Evolutionary conservation across 92 coral and sea anemone species (phyloP), one percentile per base, ranked within the genome.

Genomic region (Epizoanthus fatuus): DNA sequence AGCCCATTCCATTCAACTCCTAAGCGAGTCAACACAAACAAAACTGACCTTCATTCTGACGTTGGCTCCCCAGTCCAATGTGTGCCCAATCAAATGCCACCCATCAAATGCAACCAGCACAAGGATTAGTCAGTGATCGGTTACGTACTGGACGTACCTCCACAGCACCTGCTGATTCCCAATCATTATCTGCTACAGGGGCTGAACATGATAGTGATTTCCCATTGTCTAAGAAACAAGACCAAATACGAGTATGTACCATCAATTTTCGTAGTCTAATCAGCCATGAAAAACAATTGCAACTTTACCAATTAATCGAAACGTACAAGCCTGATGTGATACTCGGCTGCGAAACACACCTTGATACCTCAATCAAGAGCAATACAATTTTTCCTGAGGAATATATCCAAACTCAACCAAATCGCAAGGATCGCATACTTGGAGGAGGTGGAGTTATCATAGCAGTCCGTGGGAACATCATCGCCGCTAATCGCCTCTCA

Each of bases 241-340:
- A 74, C 54, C 84, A 58, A 63, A 72, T 87, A 69, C 87, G 82
- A 70, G 86, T 87, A 68, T 87, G 87, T 62, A 65, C 72, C 74
- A 87, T 87, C 63, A 87, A 81, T 59, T 69, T 87, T 87, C 53
- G 86, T 25, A 81, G 91, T 74, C 49, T 87, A 69, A 87, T 81
- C 25, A 80, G 87, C 32, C 54, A 87, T 81, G 86, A 81, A 20
- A 81, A 81, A 72, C 87, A 87, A 22, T 47, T 81, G 20, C 87
- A 73, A 72, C 87, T 81, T 58, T 69, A 51, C 29, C 81, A 81
- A 35, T 85, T 87, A 20, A 87, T 63, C 60, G 87, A 81, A 38
- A 87, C 91, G 15, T 87, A 53, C 40, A 86, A 79, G 44, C 79
- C 86, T 69, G 90, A 86, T 69, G 80, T 86, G 22, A 79, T 79